Evolutionary conservation across 2,888 invertebrate species (phyloP).

Genomic region (Drosophila pegasa): DNA sequence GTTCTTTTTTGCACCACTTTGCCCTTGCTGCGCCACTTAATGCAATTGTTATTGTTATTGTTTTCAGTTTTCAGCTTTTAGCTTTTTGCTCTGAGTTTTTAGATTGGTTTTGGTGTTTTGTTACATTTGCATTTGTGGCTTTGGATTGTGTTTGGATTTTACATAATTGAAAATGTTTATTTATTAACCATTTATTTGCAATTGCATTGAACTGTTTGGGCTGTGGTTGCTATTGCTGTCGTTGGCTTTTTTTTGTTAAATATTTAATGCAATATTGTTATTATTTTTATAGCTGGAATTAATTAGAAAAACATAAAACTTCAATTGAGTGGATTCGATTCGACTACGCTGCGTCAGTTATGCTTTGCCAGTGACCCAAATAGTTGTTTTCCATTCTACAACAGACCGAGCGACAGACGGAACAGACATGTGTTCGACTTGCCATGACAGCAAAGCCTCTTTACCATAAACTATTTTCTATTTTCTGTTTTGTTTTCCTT

Average conservation of each 20-base stretch:
- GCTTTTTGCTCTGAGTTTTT: not conserved
- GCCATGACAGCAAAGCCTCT: conserved; percentile 41
- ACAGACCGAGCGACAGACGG: conserved; percentile 4
- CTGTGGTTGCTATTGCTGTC: too few species aligned
- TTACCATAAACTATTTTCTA: conserved; percentile 44
- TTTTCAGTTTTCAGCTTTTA: not conserved
- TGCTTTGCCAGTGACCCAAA: conserved; percentile 34
- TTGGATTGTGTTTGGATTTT: conserved; percentile 5
- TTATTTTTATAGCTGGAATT: not conserved
- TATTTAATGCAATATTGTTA: conserved; percentile 1
- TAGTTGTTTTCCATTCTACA: conserved; percentile 8
- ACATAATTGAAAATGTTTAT: conserved; percentile 28
- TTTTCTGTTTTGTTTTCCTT: not conserved
- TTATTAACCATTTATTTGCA: conserved; percentile 13
- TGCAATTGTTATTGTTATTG: conserved; percentile 17
- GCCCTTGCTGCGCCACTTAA: conserved; percentile 19
- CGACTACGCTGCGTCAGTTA: not conserved
- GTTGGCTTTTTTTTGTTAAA: conserved; percentile 9
- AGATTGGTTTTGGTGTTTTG: conserved; percentile 9
- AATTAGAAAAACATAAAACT: conserved; percentile 4
- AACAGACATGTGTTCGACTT: conserved; percentile 34
- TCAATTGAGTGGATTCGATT: not conserved
- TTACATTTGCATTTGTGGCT: conserved; percentile 11
- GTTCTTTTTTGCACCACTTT: conserved; percentile 16
- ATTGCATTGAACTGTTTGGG: conserved; percentile 2